Conservation (phyloP, 2,797 vertebrate species). For the Mallotus villosus region DNA sequence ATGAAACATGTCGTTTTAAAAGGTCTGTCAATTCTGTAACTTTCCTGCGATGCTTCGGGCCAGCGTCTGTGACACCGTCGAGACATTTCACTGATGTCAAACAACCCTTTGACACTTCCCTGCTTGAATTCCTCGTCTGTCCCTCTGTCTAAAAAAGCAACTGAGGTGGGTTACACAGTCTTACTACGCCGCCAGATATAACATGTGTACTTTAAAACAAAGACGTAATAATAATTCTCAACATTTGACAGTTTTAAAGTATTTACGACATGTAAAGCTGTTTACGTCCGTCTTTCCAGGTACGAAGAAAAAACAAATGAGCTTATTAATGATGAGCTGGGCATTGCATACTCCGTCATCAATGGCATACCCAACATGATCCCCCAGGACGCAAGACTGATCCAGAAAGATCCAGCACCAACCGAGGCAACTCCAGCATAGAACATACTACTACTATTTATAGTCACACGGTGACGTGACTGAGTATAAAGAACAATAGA, state of each 20-base stretch:
- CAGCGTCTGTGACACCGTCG: not conserved
- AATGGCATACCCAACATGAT: constrained; percentile 96
- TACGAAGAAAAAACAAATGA: constrained; percentile 85
- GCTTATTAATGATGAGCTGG: constrained; percentile 90
- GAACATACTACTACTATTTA: not conserved
- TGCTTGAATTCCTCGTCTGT: constrained; percentile 87
- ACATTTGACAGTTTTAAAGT: too few relatives aligned
- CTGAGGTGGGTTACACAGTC: constrained; percentile 75
- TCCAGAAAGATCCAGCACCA: constrained; percentile 53
- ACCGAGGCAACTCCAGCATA: constrained; percentile 34
- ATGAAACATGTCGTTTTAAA: constrained; percentile 15
- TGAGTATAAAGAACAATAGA: not conserved
- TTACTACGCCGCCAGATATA: not conserved
- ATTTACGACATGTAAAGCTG: too few relatives aligned
- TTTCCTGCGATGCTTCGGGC: not conserved
- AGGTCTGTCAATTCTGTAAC: not conserved
- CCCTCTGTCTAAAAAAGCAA: constrained; percentile 89
- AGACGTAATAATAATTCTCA: not conserved
- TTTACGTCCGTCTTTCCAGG: constrained; percentile 57
- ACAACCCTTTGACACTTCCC: constrained; percentile 66
- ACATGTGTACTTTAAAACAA: not conserved
- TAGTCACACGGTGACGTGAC: too few relatives aligned
- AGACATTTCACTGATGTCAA: constrained; percentile 40
- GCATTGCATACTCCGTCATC: constrained; percentile 87
- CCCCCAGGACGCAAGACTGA: constrained; percentile 86